phyloP scores from a whole-genome alignment of 2,888 invertebrate species.

The Atethmia centrago region DNA sequence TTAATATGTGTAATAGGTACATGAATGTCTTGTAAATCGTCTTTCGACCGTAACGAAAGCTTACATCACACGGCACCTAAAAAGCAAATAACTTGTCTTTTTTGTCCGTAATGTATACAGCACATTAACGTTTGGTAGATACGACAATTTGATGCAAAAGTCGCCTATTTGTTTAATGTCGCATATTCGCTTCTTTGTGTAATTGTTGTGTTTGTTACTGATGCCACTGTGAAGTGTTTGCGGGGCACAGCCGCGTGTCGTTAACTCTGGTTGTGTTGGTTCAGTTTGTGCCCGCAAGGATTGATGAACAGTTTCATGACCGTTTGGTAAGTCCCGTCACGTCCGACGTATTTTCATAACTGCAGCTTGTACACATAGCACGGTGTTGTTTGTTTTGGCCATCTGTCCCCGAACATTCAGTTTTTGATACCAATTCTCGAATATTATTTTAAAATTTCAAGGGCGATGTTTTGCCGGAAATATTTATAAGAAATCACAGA shows the following conservation, averaged over 20 bases:
- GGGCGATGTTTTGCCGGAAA: background rate
- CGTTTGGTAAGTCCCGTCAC: constrained; percentile 94
- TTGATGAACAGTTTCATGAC: constrained; percentile 97
- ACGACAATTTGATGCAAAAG: constrained; percentile 32
- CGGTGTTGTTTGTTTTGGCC: constrained; percentile 51
- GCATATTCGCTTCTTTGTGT: constrained; percentile 43
- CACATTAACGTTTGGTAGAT: constrained; percentile 25
- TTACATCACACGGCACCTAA: constrained; percentile 41
- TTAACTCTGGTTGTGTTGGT: constrained; percentile 91
- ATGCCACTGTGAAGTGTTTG: constrained; percentile 81
- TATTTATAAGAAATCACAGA: constrained; percentile 7
- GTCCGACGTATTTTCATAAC: constrained; percentile 73
- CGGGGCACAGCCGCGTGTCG: constrained; percentile 80
- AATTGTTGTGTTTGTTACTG: constrained; percentile 69
- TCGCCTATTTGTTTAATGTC: constrained; percentile 29
- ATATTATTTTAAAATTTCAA: background rate
- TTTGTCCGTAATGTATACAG: constrained; percentile 26
- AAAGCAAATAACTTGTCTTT: constrained; percentile 42
- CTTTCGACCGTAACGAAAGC: constrained; percentile 41
- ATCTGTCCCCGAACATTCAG: constrained; percentile 38
- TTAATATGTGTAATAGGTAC: constrained; percentile 60
- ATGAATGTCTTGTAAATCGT: constrained; percentile 55
- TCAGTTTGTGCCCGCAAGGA: constrained; percentile 96
- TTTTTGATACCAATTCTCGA: constrained; percentile 21
- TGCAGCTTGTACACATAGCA: constrained; percentile 66